A percentile compares a stretch with the other conserved stretches of the same genome.
These are phyloP conservation scores for Drosophila nigricruria DNA, from an alignment of 2,888 invertebrate species.

Conservation along the genomic window DNA sequence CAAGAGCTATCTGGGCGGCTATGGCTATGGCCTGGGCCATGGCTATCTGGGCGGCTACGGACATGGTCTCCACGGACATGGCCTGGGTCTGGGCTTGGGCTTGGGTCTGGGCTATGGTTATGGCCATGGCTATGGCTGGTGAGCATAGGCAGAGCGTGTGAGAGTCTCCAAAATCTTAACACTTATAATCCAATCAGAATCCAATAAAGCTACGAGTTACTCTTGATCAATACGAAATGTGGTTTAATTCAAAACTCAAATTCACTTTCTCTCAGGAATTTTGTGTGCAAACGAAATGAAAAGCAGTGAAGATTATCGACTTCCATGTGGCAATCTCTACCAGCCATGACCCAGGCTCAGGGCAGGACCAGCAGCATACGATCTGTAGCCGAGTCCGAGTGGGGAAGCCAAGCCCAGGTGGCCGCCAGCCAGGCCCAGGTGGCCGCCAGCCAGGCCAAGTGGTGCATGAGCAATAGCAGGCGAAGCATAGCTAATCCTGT, in stretches of 20 bases:
- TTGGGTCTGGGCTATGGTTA: constrained; percentile 86
- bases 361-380: constrained; percentile 85
- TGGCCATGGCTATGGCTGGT: constrained; percentile 84
- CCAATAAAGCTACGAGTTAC: constrained; percentile 11
- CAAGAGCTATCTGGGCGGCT: constrained; percentile 73
- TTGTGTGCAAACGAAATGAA: constrained; percentile 35
- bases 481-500: constrained; percentile 65
- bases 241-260: constrained; percentile 24
- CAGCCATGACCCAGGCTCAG: constrained; percentile 77
- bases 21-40: constrained; percentile 66
- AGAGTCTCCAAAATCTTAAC: constrained; percentile 6
- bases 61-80: constrained; percentile 72
- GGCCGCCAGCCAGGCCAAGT: constrained; percentile 9
- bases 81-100: constrained; percentile 66
- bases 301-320: constrained; percentile 15
- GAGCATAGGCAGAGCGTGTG: constrained; percentile 33
- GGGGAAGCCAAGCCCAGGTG: neutral
- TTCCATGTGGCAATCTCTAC: constrained; percentile 52
- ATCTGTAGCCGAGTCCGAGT: constrained; percentile 43
- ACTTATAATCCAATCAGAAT: constrained; percentile 22
- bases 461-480: constrained; percentile 57
- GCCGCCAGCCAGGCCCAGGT: constrained; percentile 10
- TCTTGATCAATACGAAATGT: constrained; percentile 38
- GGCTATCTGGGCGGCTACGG: constrained; percentile 70
- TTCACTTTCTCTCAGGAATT: constrained; percentile 22